Base-by-base conservation (phyloP, 2,888 invertebrate genomes). In the Aphidius colemani region DNA sequence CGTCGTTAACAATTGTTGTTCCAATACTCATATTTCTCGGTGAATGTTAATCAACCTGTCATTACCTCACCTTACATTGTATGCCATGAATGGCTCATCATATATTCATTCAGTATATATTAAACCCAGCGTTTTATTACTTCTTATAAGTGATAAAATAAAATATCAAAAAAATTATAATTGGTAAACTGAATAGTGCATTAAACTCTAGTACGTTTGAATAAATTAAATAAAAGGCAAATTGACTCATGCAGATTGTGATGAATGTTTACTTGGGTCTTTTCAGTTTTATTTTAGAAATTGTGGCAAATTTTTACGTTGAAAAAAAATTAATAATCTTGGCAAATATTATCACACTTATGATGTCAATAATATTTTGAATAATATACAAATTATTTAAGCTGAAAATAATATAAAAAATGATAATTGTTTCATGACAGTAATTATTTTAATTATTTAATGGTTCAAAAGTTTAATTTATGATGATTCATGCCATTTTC, bases 11-110 rank as follows among this genome's bases (percentile, higher is more conserved):
- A 18, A 66, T 64, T 63, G 67, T 56, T 61, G 45, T 39, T 56
- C 45, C 48, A 9, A 41, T 45, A 30, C 48, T 44, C 46, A 60
- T 8, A 62, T 62, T 59, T 66, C 64, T 63, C 51, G 61, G 63
- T 65, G 63, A 66, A 66, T 60, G 65, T 65, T 65, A 61, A 66
- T 65, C 60, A 65, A 62, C 53, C 62, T 62, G 48, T 51, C 51
- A 63, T 60, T 55, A 59, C 61, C 59, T 51, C 50, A 30, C 65
- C 59, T 51, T 56, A 30, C 65, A 18, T 8, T 30, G 39, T 53
- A 5, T 7, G 46, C 10, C 50, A 56, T 57, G 56, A 60, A 64
- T 57, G 51, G 41, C 13, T 55, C 46, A 55, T 49, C 41, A 48
- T 51, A 30, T 30, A 64, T 60, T 64, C 49, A 61, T 46, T 57